Conservation (phyloP, 1,140 invertebrate species). For the Bombyx mori region DNA sequence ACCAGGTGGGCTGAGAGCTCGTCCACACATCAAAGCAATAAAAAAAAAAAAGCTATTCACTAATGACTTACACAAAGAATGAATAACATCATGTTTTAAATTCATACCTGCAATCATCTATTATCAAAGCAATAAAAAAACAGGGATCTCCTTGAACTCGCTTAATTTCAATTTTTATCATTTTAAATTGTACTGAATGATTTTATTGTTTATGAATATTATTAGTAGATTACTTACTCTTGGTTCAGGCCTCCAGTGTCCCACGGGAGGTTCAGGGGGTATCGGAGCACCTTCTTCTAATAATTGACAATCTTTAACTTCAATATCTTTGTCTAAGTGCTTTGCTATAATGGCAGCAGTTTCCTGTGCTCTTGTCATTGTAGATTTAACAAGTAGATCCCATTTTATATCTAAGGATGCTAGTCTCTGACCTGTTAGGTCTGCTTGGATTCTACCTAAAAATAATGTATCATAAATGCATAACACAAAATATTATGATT, state of each 20-base stretch:
- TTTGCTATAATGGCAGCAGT: constrained; percentile 88
- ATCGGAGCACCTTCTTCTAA: constrained; percentile 96
- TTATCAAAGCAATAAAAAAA: no score
- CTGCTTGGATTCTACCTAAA: constrained; percentile 86
- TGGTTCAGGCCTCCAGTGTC: constrained; percentile 85
- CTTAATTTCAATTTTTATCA: no score
- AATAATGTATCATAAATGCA: constrained; percentile 4
- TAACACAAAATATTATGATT: no score
- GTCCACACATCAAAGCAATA: no score
- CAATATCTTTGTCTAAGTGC: constrained; percentile 73
- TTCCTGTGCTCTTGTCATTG: constrained; percentile 93
- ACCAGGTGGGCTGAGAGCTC: no score
- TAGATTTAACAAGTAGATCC: constrained; percentile 86
- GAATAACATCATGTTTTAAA: no score
- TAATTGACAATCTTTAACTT: constrained; percentile 78
- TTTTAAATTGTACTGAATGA: no score
- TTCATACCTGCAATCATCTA: no score
- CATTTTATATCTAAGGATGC: constrained; percentile 84
- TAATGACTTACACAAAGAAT: no score
- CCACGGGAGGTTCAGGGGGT: constrained; percentile 92
- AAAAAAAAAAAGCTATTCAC: no score
- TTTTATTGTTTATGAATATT: no score
- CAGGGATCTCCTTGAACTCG: no score
- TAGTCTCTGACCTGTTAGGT: constrained; percentile 83
- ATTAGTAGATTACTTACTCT: constrained; percentile 34